A percentile compares a stretch with the other conserved stretches of the same genome.
phyloP scores from a whole-genome alignment of 1,140 invertebrate species.

The Chelonus insularis region DNA sequence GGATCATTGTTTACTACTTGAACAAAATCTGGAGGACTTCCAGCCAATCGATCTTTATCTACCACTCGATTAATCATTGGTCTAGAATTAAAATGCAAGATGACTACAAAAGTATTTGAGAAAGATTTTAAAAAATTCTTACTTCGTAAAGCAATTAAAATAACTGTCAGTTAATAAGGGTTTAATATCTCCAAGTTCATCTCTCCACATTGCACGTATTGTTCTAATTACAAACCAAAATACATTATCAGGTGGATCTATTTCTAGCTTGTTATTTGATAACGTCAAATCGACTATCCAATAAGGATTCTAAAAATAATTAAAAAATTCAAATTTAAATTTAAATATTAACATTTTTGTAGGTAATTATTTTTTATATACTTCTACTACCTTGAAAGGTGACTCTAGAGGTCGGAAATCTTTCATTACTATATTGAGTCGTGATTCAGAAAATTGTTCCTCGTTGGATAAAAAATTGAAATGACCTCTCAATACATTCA shows the following conservation, averaged over 20 bases:
- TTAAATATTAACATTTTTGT: too few relatives aligned
- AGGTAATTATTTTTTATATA: neutral
- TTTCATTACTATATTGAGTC: neutral
- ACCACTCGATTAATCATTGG: conserved; percentile 75
- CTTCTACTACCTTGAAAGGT: conserved; percentile 12
- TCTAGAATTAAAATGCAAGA: conserved; percentile 57
- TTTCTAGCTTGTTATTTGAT: conserved; percentile 52
- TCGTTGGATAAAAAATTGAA: conserved; percentile 62
- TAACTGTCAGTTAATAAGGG: conserved; percentile 64
- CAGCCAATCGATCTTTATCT: conserved; percentile 67
- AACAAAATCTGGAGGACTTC: conserved; percentile 66
- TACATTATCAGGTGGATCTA: conserved; percentile 64
- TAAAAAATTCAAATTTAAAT: neutral
- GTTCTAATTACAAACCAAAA: conserved; percentile 60
- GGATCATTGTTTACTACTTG: conserved; percentile 70
- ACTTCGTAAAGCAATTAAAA: conserved; percentile 62
- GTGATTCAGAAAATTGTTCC: conserved; percentile 34
- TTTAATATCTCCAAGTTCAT: conserved; percentile 61
- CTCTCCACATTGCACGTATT: conserved; percentile 65
- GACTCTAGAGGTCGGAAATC: neutral
- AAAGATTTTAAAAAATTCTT: too few relatives aligned
- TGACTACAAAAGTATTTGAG: too few relatives aligned
- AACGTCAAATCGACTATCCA: conserved; percentile 64
- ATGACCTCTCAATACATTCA: conserved; percentile 65
- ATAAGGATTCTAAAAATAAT: conserved; percentile 60